Evolutionary conservation across 2,113 vertebrate genomes (phyloP), one percentile per base, ranked within the genome.

Genomic region (Phycodurus eques): DNA sequence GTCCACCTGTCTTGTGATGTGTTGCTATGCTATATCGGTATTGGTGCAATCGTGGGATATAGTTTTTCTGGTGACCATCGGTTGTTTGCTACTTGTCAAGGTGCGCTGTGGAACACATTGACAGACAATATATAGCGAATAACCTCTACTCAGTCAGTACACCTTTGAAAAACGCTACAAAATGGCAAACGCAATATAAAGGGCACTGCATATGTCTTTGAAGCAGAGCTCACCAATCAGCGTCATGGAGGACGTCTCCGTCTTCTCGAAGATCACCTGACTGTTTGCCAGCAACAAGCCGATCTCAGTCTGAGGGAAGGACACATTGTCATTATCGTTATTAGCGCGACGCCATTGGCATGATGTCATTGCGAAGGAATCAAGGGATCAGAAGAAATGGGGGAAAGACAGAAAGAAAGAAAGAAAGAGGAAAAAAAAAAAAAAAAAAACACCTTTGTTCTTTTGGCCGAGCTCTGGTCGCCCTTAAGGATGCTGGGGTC

Each of bases 251-350:
- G 97, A 99, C 81, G 78, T 96, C 80, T 98, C 96, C 1, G 95
- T 92, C 87, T 99, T 99, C 85, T 99, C 98, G 90, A 99, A 99
- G 72, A 96, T 91, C 89, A 99, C 95, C 82, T 99, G 96, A 83
- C 97, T 97, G 90, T 98, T 95, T 63, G 93, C 93, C 79, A 97
- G 80, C 85, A 98, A 88, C 91, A 99, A 91, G 39, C 97, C 98
- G 49, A 96, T 83, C 2, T 94, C 92, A 0, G 97, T 95, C 95
- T 98, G 88, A 27, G 44, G 22, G 42, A 46, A 46, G 17, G 44
- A 47, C 35, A 17, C 43, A 9, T 15, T 17, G 17, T 13, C 19
- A 64, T 61, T 14, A 17, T 8, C 14, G 35, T 61, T 8, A 8
- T 35, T 61, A 19, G 11, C 59, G 5, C 2, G 27, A 61, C 6